phyloP scores from a whole-genome alignment of 2,113 vertebrate genomes.

The Cacatua alba region DNA sequence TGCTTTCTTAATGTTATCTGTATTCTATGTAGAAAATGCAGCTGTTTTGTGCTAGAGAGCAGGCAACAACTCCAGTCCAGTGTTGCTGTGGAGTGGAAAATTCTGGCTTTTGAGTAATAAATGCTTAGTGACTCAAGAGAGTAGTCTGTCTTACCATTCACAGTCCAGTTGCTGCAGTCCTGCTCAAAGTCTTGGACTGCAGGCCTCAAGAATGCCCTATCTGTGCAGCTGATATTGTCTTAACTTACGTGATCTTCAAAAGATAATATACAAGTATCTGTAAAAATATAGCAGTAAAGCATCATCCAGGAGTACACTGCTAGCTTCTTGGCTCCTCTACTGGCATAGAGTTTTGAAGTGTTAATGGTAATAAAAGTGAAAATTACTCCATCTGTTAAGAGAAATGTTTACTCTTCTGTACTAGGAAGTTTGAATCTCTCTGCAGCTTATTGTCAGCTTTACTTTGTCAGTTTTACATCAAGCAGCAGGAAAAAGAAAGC shows the following conservation, averaged over 20 bases:
- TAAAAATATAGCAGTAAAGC: not conserved
- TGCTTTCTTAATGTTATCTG: not conserved
- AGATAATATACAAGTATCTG: not conserved
- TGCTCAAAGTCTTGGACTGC: not conserved
- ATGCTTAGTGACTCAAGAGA: not conserved
- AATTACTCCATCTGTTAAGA: slow-evolving; percentile 61
- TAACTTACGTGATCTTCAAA: not conserved
- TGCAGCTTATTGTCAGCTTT: slow-evolving; percentile 48
- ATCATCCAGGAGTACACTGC: not conserved
- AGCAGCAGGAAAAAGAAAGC: slow-evolving; percentile 59
- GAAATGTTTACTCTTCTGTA: slow-evolving; percentile 46
- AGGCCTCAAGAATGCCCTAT: not conserved
- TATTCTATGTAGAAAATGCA: not conserved
- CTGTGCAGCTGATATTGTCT: not conserved
- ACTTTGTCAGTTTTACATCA: slow-evolving; percentile 63
- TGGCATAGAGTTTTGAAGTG: slow-evolving; percentile 24
- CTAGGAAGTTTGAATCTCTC: slow-evolving; percentile 8
- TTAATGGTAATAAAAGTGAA: slow-evolving; percentile 53
- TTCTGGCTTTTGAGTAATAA: not conserved
- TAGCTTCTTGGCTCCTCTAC: not conserved
- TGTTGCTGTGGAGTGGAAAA: not conserved
- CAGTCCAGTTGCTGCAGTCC: not conserved
- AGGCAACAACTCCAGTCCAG: not conserved
- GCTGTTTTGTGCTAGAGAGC: not conserved
- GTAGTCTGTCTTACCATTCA: not conserved